phyloP scores from a whole-genome alignment of 2,113 vertebrate genomes.

The Ammodytes dubius region DNA sequence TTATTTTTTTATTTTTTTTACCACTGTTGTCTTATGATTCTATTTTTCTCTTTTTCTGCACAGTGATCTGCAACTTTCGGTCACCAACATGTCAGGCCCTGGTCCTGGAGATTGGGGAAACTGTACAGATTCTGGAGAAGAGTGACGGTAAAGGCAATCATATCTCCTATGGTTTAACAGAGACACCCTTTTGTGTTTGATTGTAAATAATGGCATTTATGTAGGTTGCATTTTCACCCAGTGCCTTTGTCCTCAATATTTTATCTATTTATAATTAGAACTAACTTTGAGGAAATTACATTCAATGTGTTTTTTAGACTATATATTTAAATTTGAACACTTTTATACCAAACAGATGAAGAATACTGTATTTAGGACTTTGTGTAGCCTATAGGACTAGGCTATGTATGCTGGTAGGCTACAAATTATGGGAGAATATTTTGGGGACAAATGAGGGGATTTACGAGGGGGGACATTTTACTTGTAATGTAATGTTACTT shows the following conservation, averaged over 20 bases:
- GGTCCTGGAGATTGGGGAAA: slow-evolving; percentile 97
- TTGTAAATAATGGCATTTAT: not conserved
- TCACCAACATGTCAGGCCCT: slow-evolving; percentile 93
- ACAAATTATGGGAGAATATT: not conserved
- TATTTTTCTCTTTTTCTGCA: slow-evolving; percentile 27
- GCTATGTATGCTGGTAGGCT: not conserved
- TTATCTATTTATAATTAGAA: not conserved
- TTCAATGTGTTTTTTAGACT: not conserved
- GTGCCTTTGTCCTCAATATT: not conserved
- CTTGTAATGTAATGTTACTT: no score
- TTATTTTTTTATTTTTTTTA: not conserved
- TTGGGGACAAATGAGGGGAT: no score
- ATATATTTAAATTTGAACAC: not conserved
- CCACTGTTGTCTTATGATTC: not conserved
- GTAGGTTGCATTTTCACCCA: not conserved
- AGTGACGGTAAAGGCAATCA: slow-evolving; percentile 89
- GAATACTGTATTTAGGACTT: not conserved
- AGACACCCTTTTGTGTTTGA: not conserved
- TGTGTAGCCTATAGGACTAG: not conserved
- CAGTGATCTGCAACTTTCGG: slow-evolving; percentile 98
- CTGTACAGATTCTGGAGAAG: slow-evolving; percentile 98
- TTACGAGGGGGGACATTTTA: no score
- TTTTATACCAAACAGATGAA: not conserved
- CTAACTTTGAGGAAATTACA: not conserved
- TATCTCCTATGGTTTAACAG: not conserved